Evolutionary conservation across 1,140 invertebrate genomes (phyloP).

Genomic region (Theocolax elegans): DNA sequence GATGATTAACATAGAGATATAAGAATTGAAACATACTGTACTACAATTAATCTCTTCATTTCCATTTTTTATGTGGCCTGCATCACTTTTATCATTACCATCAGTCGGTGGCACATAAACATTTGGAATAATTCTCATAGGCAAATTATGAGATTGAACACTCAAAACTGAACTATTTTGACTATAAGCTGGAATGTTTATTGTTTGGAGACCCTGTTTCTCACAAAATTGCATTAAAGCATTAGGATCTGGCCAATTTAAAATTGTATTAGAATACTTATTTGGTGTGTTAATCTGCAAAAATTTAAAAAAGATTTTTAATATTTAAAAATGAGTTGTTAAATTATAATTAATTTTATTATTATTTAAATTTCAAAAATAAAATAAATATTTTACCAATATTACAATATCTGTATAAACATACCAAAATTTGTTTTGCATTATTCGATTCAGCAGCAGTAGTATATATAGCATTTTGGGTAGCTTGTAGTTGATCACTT

Average conservation of each 20-base stretch:
- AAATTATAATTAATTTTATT: background rate
- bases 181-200: slow-evolving; percentile 62
- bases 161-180: slow-evolving; percentile 55
- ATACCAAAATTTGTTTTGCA: slow-evolving; percentile 57
- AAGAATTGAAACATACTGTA: slow-evolving; percentile 36
- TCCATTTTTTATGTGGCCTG: slow-evolving; percentile 45
- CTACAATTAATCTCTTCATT: slow-evolving; percentile 37
- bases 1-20: background rate
- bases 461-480: slow-evolving; percentile 54
- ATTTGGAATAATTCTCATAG: slow-evolving; percentile 59
- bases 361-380: too few relatives aligned
- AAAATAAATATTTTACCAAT: too few relatives aligned
- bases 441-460: slow-evolving; percentile 51
- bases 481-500: slow-evolving; percentile 45
- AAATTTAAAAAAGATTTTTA: slow-evolving; percentile 18
- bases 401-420: slow-evolving; percentile 7
- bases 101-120: slow-evolving; percentile 56
- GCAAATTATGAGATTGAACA: slow-evolving; percentile 57
- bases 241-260: slow-evolving; percentile 61
- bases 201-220: slow-evolving; percentile 59
- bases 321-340: slow-evolving; percentile 14
- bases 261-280: slow-evolving; percentile 58
- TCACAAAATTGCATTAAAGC: slow-evolving; percentile 61
- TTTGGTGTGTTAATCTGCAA: slow-evolving; percentile 55
- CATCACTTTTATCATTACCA: slow-evolving; percentile 46